Percentiles rank a stretch among this genome's conserved stretches.
phyloP scores from a whole-genome alignment of 1,140 invertebrate genomes.

The Varroa destructor region DNA sequence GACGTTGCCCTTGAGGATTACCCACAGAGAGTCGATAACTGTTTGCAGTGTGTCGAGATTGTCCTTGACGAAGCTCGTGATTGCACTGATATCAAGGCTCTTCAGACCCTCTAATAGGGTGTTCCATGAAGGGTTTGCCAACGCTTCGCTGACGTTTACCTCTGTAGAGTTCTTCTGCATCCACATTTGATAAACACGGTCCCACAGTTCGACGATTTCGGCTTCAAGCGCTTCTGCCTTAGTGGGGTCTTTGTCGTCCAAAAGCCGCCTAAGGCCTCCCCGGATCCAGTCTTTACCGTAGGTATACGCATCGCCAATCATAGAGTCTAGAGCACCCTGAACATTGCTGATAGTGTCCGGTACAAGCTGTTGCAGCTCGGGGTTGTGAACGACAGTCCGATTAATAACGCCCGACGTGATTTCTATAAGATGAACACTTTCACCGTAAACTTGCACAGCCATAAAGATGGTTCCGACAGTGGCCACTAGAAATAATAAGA shows the following conservation, averaged over 20 bases:
- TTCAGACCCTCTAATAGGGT: constrained; percentile 57
- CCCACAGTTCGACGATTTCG: constrained; percentile 82
- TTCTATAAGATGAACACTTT: constrained; percentile 80
- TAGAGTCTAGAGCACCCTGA: constrained; percentile 59
- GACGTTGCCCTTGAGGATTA: constrained; percentile 78
- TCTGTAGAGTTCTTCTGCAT: constrained; percentile 51
- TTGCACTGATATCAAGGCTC: constrained; percentile 58
- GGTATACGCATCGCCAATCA: constrained; percentile 77
- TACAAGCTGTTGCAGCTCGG: constrained; percentile 59
- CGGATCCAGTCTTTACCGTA: constrained; percentile 74
- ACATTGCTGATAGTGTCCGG: constrained; percentile 45
- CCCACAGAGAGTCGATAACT: constrained; percentile 80
- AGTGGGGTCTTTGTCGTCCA: constrained; percentile 62
- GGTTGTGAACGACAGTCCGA: constrained; percentile 70
- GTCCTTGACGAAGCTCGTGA: constrained; percentile 69
- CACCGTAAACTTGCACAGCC: constrained; percentile 68
- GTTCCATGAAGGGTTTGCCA: constrained; percentile 55
- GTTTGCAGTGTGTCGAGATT: constrained; percentile 81
- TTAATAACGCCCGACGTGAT: constrained; percentile 76
- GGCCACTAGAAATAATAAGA: constrained; percentile 42
- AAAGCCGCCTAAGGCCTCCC: constrained; percentile 57
- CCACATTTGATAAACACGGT: constrained; percentile 81
- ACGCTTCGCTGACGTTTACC: constrained; percentile 44
- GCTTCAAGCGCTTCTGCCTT: constrained; percentile 73
- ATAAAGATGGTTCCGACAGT: constrained; percentile 42